These are phyloP conservation scores for Drosophila picticornis DNA, from an alignment of 2,888 invertebrate species.

Conservation along the genomic window DNA sequence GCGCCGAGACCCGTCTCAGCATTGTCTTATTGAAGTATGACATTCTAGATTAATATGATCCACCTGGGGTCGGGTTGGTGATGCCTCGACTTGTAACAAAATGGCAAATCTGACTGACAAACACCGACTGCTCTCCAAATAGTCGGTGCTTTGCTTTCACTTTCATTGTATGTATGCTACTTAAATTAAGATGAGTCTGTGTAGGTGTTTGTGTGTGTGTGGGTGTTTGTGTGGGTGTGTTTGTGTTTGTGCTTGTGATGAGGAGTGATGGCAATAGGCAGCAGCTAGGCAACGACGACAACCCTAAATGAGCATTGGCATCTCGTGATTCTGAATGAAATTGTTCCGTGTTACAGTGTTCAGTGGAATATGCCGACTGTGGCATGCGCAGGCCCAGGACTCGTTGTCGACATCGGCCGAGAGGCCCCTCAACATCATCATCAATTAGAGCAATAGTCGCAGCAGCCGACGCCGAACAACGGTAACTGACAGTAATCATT, in stretches of 20 bases:
- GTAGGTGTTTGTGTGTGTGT: neutral
- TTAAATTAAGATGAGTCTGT: neutral
- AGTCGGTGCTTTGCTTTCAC: conserved; percentile 42
- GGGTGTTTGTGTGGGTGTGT: neutral
- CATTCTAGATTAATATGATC: neutral
- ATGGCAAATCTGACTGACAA: neutral
- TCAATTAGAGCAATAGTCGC: conserved; percentile 47
- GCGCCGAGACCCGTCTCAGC: neutral
- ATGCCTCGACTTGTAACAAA: neutral
- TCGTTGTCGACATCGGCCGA: conserved; percentile 19
- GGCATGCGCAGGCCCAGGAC: conserved; percentile 47
- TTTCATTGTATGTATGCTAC: conserved; percentile 32
- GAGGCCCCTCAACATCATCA: conserved; percentile 23
- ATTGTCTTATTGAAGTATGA: neutral
- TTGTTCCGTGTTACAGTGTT: conserved; percentile 27
- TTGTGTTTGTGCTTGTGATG: neutral
- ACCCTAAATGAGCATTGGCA: conserved; percentile 65
- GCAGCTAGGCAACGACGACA: conserved; percentile 30
- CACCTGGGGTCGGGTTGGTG: neutral
- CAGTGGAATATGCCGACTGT: conserved; percentile 12
- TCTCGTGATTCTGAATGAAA: conserved; percentile 62
- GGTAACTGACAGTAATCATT: conserved; percentile 66
- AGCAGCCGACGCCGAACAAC: conserved; percentile 36
- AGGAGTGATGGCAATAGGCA: conserved; percentile 17
- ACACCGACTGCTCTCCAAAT: conserved; percentile 10